Conservation (phyloP, 2,888 invertebrate genomes). For the Dexiosoma caninum region DNA sequence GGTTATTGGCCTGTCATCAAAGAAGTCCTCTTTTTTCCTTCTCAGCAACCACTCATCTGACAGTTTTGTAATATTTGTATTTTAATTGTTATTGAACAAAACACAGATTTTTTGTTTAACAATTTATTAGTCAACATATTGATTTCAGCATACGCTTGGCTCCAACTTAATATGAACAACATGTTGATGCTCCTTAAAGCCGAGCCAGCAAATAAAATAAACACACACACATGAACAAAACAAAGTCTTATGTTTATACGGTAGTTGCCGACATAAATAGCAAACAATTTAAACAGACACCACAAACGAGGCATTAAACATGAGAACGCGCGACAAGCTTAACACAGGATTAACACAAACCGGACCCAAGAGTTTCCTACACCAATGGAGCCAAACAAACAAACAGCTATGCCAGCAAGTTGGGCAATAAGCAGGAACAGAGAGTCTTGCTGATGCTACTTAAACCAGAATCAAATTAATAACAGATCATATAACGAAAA, state of each 20-base stretch:
- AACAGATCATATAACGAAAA: slow-evolving; percentile 73
- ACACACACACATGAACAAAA: not conserved
- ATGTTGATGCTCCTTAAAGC: slow-evolving; percentile 47
- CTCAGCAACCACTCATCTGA: not conserved
- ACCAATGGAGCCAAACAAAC: slow-evolving; percentile 27
- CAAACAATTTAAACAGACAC: slow-evolving; percentile 74
- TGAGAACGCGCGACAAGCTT: slow-evolving; percentile 57
- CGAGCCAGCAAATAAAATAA: slow-evolving; percentile 23
- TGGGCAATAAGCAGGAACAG: not conserved
- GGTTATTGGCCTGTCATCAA: too few relatives aligned
- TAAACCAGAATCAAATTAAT: slow-evolving; percentile 70
- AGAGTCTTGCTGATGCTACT: slow-evolving; percentile 52
- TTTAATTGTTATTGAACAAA: slow-evolving; percentile 60
- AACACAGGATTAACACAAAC: slow-evolving; percentile 54
- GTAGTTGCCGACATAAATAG: slow-evolving; percentile 78
- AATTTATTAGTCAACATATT: slow-evolving; percentile 78
- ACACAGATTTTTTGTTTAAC: slow-evolving; percentile 65
- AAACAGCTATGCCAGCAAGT: not conserved
- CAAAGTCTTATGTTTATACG: slow-evolving; percentile 70
- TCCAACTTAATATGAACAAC: slow-evolving; percentile 56
- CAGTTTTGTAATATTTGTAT: slow-evolving; percentile 25
- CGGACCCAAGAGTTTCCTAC: not conserved
- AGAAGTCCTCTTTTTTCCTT: not conserved
- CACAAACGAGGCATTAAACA: slow-evolving; percentile 58
- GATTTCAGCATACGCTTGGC: slow-evolving; percentile 75